Evolutionary conservation across 2,113 vertebrate species (phyloP).

Genomic region (Cavia porcellus): DNA sequence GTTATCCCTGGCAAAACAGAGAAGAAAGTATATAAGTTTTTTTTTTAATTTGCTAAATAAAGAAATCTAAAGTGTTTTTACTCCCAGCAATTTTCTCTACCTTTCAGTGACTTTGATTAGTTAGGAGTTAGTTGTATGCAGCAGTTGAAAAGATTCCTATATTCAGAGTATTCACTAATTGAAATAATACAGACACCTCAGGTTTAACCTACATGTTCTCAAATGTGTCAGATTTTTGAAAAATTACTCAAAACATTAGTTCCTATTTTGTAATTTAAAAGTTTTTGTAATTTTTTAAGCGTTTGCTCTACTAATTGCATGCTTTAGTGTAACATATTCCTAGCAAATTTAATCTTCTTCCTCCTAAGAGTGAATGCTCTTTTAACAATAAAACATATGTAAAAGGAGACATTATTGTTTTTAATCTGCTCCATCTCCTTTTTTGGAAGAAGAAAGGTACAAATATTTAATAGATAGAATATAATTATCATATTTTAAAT

Average conservation of each 20-base stretch:
- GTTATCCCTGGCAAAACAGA: not conserved
- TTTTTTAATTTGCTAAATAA: not conserved
- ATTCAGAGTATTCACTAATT: not conserved
- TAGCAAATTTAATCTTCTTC: not conserved
- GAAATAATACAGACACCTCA: not conserved
- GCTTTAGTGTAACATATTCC: not conserved
- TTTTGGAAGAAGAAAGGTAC: not conserved
- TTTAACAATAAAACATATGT: not conserved
- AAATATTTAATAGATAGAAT: conserved; percentile 58
- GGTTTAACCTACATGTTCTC: not conserved
- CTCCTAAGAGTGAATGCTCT: not conserved
- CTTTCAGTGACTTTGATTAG: not conserved
- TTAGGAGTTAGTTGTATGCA: not conserved
- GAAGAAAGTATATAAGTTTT: not conserved
- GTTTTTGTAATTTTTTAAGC: not conserved
- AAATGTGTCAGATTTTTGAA: not conserved
- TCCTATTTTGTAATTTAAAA: not conserved
- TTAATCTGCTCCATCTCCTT: not conserved
- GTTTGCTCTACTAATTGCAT: not conserved
- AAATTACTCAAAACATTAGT: not conserved
- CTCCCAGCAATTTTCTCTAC: not conserved
- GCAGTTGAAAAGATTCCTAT: not conserved
- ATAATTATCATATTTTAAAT: conserved; percentile 28
- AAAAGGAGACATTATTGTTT: not conserved
- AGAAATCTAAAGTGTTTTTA: not conserved